Conservation (phyloP, 2,888 invertebrate species). For the Phorcus lineatus region DNA sequence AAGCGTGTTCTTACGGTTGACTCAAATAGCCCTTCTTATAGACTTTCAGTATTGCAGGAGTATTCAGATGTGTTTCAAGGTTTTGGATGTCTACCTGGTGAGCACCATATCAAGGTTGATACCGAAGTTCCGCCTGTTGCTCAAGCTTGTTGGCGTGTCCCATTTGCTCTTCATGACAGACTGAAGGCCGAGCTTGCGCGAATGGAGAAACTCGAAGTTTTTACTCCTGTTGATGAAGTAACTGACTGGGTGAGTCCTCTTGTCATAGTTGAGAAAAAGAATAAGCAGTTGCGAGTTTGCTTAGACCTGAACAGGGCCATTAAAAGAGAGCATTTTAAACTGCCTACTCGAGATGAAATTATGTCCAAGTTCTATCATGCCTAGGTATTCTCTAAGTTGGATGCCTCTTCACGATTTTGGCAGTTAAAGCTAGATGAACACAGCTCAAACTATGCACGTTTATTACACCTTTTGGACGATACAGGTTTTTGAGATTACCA, state of each 20-base stretch:
- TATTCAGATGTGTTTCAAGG: slow-evolving; percentile 34
- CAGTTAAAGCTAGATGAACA: slow-evolving; percentile 41
- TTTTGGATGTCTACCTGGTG: slow-evolving; percentile 37
- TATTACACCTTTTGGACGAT: no score
- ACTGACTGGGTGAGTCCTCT: no score
- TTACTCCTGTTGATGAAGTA: slow-evolving; percentile 7
- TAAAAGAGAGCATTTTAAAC: no score
- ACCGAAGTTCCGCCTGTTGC: slow-evolving; percentile 33
- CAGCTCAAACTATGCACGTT: slow-evolving; percentile 37
- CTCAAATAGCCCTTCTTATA: no score
- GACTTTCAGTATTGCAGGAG: no score
- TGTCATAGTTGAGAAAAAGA: no score
- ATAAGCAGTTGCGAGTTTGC: no score
- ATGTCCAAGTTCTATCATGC: slow-evolving; percentile 34
- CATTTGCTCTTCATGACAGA: slow-evolving; percentile 35
- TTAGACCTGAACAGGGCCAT: no score
- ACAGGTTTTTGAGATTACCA: no score
- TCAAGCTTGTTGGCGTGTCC: slow-evolving; percentile 37
- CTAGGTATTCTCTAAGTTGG: slow-evolving; percentile 43
- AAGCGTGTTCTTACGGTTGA: no score
- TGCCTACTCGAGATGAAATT: no score
- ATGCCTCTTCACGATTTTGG: slow-evolving; percentile 46
- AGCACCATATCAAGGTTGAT: no score
- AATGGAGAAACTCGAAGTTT: slow-evolving; percentile 28
- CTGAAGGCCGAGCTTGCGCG: slow-evolving; percentile 31